Evolutionary conservation across 2,113 vertebrate genomes (phyloP).

Genomic region (Naja naja): DNA sequence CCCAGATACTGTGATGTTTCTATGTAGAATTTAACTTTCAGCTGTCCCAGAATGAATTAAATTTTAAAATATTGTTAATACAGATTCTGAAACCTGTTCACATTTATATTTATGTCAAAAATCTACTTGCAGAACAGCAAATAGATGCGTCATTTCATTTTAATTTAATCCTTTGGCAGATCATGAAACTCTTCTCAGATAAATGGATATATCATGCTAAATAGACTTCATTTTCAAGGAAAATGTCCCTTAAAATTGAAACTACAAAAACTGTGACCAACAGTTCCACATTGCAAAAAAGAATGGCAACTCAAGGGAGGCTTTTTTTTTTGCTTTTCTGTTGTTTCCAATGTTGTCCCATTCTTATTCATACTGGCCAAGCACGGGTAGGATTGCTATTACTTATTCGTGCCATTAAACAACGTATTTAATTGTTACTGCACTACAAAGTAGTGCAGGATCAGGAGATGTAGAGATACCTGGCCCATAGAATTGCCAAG

Average conservation of each 20-base stretch:
- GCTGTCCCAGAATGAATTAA: neutral
- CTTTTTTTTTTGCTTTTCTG: neutral
- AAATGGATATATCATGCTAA: neutral
- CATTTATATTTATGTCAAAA: neutral
- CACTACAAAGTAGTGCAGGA: neutral
- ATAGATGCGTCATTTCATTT: neutral
- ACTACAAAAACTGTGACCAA: neutral
- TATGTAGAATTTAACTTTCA: neutral
- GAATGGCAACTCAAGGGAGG: neutral
- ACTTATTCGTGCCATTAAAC: neutral
- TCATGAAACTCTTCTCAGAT: neutral
- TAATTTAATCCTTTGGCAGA: conserved; percentile 1
- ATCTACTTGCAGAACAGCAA: neutral
- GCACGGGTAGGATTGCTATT: neutral
- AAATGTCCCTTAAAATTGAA: neutral
- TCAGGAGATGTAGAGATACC: neutral
- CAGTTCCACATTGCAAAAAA: neutral
- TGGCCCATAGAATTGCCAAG: neutral
- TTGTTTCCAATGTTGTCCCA: neutral
- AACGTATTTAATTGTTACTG: neutral
- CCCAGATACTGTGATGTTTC: neutral
- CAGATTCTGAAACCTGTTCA: neutral
- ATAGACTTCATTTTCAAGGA: neutral
- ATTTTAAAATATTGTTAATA: neutral
- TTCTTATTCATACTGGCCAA: neutral